A percentile compares a stretch with the other conserved stretches of the same genome.
These are phyloP conservation scores for Popillia japonica DNA, from an alignment of 1,140 invertebrate species.

Conservation along the genomic window DNA sequence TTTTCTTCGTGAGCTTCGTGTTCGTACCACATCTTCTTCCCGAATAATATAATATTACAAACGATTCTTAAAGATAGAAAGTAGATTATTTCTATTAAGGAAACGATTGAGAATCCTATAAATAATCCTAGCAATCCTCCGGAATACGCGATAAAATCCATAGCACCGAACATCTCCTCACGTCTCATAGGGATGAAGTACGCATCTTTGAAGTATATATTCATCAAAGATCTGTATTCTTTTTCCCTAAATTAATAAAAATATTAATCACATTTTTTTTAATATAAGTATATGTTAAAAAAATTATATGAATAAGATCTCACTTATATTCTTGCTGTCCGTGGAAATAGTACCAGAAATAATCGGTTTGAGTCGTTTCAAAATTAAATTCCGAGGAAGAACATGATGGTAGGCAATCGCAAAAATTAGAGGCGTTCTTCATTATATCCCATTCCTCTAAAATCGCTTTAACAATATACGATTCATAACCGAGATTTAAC, in stretches of 20 bases:
- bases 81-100: constrained; percentile 72
- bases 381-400: constrained; percentile 70
- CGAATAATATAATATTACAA: constrained; percentile 57
- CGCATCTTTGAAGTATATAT: constrained; percentile 69
- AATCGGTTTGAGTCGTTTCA: constrained; percentile 71
- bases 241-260: too few relatives aligned
- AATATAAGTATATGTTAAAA: too few relatives aligned
- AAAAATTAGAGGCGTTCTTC: constrained; percentile 48
- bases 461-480: neutral
- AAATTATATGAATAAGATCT: neutral
- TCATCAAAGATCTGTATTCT: neutral
- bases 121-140: constrained; percentile 73
- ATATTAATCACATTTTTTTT: too few relatives aligned
- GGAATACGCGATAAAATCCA: constrained; percentile 72
- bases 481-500: neutral
- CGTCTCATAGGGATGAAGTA: constrained; percentile 71
- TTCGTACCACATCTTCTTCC: constrained; percentile 48
- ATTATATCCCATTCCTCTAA: neutral
- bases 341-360: constrained; percentile 44
- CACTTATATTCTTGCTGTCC: too few relatives aligned
- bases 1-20: too few relatives aligned
- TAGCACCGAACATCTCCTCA: constrained; percentile 70
- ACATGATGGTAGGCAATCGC: constrained; percentile 72
- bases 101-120: constrained; percentile 73
- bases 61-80: constrained; percentile 66